Percentiles rank a stretch among this genome's conserved stretches.
Evolutionary conservation across 2,797 vertebrate species (phyloP).

Genomic region (Tauraco hartlaubi): DNA sequence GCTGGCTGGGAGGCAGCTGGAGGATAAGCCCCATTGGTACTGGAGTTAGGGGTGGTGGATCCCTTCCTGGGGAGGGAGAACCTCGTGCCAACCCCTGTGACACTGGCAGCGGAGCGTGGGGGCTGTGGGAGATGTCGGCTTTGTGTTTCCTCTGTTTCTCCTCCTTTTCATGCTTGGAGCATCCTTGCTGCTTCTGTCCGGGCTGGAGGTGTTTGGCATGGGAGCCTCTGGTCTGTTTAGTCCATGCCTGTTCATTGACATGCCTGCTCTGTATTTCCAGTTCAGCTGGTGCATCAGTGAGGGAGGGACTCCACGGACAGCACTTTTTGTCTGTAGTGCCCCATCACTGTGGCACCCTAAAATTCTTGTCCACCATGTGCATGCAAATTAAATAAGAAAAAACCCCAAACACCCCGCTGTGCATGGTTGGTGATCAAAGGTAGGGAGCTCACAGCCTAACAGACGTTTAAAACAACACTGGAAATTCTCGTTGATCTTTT

Average conservation of each 20-base stretch:
- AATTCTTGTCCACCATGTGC: not conserved
- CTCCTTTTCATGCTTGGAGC: too few species aligned
- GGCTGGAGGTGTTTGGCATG: too few species aligned
- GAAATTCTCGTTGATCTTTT: constrained; percentile 54
- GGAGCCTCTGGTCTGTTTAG: not conserved
- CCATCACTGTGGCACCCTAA: not conserved
- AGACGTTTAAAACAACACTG: constrained; percentile 37
- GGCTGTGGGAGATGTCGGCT: too few species aligned
- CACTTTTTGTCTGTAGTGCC: not conserved
- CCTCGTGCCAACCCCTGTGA: too few species aligned
- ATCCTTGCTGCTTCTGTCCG: too few species aligned
- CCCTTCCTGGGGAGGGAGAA: too few species aligned
- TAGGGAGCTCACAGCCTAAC: not conserved
- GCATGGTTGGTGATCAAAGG: constrained; percentile 22
- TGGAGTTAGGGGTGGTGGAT: too few species aligned
- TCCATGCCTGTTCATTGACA: not conserved
- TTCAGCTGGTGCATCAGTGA: not conserved
- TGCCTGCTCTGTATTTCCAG: not conserved
- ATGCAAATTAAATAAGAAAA: not conserved
- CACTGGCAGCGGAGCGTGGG: too few species aligned
- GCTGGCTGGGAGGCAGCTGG: too few species aligned
- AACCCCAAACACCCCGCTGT: not conserved
- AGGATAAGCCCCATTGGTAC: too few species aligned
- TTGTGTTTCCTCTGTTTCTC: too few species aligned
- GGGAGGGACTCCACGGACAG: not conserved